Evolutionary conservation across 2,888 invertebrate species (phyloP).

Genomic region (Drosophila rubida): DNA sequence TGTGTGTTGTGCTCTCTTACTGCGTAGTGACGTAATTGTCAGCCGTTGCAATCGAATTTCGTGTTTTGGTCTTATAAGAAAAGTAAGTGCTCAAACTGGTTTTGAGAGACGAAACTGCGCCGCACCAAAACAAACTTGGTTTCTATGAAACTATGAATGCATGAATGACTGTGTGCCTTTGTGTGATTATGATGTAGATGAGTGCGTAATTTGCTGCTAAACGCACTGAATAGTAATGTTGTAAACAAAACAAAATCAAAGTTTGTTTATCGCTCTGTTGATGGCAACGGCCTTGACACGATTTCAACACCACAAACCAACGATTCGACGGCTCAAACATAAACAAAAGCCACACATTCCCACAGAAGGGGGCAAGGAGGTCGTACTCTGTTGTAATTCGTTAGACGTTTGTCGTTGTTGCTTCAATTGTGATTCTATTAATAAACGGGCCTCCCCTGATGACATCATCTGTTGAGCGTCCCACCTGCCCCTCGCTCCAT

Average conservation of each 20-base stretch:
- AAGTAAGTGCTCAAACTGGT: constrained; percentile 59
- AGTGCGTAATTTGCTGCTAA: constrained; percentile 50
- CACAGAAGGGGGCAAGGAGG: background rate
- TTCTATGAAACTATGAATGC: constrained; percentile 1
- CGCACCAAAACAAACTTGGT: constrained; percentile 71
- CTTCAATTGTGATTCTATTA: constrained; percentile 40
- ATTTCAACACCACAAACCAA: constrained; percentile 60
- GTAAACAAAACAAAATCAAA: constrained; percentile 55
- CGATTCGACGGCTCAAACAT: constrained; percentile 43
- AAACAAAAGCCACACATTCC: constrained; percentile 39
- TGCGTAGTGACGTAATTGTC: constrained; percentile 64
- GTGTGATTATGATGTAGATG: constrained; percentile 14
- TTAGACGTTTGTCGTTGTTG: constrained; percentile 13
- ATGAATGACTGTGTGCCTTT: constrained; percentile 1
- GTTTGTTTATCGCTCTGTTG: constrained; percentile 33
- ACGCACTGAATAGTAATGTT: constrained; percentile 21
- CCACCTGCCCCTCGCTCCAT: background rate
- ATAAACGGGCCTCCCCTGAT: constrained; percentile 25
- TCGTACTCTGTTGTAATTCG: constrained; percentile 10
- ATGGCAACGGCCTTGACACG: constrained; percentile 70
- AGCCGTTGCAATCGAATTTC: constrained; percentile 56
- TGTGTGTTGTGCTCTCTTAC: constrained; percentile 1
- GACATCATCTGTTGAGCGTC: constrained; percentile 53
- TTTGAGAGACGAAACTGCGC: constrained; percentile 65
- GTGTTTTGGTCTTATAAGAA: constrained; percentile 73